Evolutionary conservation across 2,888 invertebrate species (phyloP).

Genomic region (Chrysolina haemoptera): DNA sequence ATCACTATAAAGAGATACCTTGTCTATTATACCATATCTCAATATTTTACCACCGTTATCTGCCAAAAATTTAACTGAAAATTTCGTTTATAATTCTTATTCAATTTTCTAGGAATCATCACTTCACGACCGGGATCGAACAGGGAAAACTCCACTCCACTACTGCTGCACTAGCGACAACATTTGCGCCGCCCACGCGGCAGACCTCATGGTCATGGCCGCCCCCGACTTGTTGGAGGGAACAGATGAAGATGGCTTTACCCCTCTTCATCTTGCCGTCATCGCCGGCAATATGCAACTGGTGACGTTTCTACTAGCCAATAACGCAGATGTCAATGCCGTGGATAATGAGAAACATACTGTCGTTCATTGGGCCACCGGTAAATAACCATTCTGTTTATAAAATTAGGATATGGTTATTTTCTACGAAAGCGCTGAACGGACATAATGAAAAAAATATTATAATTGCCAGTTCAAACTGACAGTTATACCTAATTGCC

Average conservation of each 20-base stretch:
- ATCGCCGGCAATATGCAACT: slow-evolving; percentile 92
- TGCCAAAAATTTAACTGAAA: no score
- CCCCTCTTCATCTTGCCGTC: slow-evolving; percentile 94
- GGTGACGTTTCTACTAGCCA: slow-evolving; percentile 88
- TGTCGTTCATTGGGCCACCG: slow-evolving; percentile 98
- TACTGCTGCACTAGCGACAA: slow-evolving; percentile 81
- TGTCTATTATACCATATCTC: no score
- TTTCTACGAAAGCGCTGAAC: no score
- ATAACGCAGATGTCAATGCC: slow-evolving; percentile 91
- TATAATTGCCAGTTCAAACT: no score
- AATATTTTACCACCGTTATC: no score
- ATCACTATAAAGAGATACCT: no score
- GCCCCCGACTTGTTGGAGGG: slow-evolving; percentile 89
- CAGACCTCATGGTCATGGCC: slow-evolving; percentile 81
- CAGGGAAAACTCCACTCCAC: slow-evolving; percentile 90
- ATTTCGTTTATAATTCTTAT: neutral
- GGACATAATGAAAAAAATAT: no score
- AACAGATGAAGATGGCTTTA: slow-evolving; percentile 94
- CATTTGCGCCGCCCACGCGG: slow-evolving; percentile 75
- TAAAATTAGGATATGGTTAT: no score
- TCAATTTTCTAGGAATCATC: slow-evolving; percentile 72
- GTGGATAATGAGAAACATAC: slow-evolving; percentile 96
- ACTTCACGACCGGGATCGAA: slow-evolving; percentile 83
- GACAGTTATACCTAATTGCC: no score
- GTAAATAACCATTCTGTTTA: slow-evolving; percentile 71